phyloP scores from a whole-genome alignment of 1,140 invertebrate genomes.

The Drosophila ananassae region DNA sequence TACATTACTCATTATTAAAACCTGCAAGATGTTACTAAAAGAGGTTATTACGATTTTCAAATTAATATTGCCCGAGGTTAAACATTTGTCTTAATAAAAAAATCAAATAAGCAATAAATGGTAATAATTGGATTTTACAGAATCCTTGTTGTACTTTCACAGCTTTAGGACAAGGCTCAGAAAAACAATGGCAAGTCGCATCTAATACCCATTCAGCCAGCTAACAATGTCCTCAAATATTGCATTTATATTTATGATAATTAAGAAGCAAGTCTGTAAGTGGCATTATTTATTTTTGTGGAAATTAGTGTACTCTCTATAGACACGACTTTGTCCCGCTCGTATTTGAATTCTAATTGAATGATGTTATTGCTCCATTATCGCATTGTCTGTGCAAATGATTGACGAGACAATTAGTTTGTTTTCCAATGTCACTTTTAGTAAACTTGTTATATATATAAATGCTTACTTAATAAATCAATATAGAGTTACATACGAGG shows the following conservation, averaged over 20 bases:
- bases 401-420: constrained; percentile 48
- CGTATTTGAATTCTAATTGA: constrained; percentile 54
- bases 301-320: constrained; percentile 49
- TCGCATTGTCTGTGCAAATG: constrained; percentile 36
- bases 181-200: constrained; percentile 16
- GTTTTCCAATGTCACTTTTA: constrained; percentile 52
- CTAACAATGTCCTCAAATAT: constrained; percentile 22
- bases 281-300: constrained; percentile 40
- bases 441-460: constrained; percentile 26
- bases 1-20: constrained; percentile 11
- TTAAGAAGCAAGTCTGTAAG: constrained; percentile 30
- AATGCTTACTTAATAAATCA: constrained; percentile 27
- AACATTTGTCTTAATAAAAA: neutral
- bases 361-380: constrained; percentile 55
- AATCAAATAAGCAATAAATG: neutral
- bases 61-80: too few relatives aligned
- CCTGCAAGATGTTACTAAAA: neutral
- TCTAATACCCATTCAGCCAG: neutral
- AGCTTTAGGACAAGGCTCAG: constrained; percentile 6
- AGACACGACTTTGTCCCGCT: constrained; percentile 46
- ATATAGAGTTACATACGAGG: constrained; percentile 20
- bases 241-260: constrained; percentile 28
- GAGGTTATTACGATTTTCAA: neutral
- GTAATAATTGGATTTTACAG: neutral
- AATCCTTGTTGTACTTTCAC: constrained; percentile 16